Conservation (phyloP, 2,888 invertebrate species). For the Drosophila formosana region DNA sequence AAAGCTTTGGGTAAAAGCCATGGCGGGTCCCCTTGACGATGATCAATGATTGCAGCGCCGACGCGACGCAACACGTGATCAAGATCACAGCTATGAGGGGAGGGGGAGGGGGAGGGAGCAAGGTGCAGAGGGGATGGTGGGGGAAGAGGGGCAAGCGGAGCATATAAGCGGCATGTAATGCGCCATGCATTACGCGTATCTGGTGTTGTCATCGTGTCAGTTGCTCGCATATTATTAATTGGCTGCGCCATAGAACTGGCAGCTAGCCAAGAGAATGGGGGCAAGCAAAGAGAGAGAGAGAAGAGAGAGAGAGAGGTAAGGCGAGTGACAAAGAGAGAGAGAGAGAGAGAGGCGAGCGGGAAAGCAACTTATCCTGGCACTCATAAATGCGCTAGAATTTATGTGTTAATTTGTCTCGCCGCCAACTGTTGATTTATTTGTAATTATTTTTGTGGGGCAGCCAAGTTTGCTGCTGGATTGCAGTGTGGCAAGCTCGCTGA, state of each 20-base stretch:
- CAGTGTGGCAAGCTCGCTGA: neutral
- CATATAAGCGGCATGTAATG: conserved; percentile 65
- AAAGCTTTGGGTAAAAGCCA: conserved; percentile 50
- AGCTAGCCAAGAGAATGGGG: neutral
- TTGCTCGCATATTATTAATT: conserved; percentile 80
- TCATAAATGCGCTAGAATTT: conserved; percentile 71
- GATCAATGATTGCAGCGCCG: conserved; percentile 75
- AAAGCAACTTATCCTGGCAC: neutral
- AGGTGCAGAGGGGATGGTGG: no score
- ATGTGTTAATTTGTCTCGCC: conserved; percentile 78
- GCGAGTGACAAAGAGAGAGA: neutral
- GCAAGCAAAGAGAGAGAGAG: neutral
- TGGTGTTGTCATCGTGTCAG: conserved; percentile 79
- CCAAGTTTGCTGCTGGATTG: neutral
- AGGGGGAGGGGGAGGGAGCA: neutral
- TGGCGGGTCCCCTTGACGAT: conserved; percentile 62
- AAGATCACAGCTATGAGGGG: conserved; percentile 45
- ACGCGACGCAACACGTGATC: conserved; percentile 55
- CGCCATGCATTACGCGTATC: conserved; percentile 79
- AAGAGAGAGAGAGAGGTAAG: neutral
- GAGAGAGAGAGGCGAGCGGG: neutral
- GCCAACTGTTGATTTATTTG: conserved; percentile 75
- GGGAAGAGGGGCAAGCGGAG: neutral
- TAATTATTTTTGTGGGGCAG: conserved; percentile 38
- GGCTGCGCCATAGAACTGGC: conserved; percentile 54